Conservation (phyloP, 1,140 invertebrate species). For the Zaprionus camerounensis region DNA sequence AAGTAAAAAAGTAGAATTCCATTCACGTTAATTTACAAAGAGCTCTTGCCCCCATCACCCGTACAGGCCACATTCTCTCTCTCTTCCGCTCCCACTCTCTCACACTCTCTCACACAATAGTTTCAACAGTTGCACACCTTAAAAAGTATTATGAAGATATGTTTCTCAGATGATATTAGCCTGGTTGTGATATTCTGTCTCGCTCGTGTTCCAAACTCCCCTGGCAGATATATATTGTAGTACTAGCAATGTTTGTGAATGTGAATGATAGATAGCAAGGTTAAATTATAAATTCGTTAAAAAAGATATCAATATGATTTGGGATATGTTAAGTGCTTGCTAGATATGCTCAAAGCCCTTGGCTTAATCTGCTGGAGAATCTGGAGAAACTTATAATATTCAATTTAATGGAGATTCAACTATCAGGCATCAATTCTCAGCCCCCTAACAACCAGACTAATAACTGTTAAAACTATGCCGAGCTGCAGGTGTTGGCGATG, state of each 20-base stretch:
- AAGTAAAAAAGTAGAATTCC: constrained; percentile 76
- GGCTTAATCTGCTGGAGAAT: constrained; percentile 24
- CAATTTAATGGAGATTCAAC: constrained; percentile 49
- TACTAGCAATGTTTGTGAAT: neutral
- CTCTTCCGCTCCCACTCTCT: neutral
- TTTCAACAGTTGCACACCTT: constrained; percentile 77
- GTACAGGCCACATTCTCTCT: constrained; percentile 4
- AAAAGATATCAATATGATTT: constrained; percentile 21
- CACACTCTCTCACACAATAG: constrained; percentile 28
- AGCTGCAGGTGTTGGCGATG: constrained; percentile 26
- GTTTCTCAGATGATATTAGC: constrained; percentile 83
- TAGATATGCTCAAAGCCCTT: constrained; percentile 5
- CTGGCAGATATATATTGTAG: neutral
- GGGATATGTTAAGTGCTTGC: constrained; percentile 54
- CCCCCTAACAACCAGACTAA: constrained; percentile 72
- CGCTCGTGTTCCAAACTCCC: constrained; percentile 7
- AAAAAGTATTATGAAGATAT: constrained; percentile 83
- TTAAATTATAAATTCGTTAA: constrained; percentile 70
- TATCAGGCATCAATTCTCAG: constrained; percentile 71
- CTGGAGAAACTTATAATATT: constrained; percentile 5
- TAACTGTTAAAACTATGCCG: constrained; percentile 47
- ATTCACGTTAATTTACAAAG: constrained; percentile 70
- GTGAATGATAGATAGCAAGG: constrained; percentile 2
- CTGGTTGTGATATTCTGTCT: constrained; percentile 61
- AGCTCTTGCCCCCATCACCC: constrained; percentile 21